Evolutionary conservation across 2,113 vertebrate species (phyloP).

Genomic region (Mobula birostris): DNA sequence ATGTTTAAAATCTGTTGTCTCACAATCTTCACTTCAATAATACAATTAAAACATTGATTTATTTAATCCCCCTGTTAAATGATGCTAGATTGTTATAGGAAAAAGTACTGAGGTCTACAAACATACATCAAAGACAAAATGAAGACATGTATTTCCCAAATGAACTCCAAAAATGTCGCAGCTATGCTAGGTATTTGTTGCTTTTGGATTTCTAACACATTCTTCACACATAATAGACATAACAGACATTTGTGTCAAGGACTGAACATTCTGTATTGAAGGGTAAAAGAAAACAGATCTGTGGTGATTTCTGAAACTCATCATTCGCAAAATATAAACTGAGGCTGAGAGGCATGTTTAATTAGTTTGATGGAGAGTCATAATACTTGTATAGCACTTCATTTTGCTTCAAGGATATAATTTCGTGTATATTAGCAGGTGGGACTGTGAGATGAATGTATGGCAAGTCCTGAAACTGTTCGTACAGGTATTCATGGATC

Average conservation of each 20-base stretch:
- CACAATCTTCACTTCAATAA: background rate
- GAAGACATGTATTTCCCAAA: background rate
- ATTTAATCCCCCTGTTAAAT: background rate
- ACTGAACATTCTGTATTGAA: slow-evolving; percentile 32
- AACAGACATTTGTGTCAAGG: slow-evolving; percentile 13
- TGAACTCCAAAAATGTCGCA: background rate
- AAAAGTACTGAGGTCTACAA: background rate
- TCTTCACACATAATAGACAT: slow-evolving; percentile 31
- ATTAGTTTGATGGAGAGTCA: background rate
- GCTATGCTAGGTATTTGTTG: slow-evolving; percentile 9
- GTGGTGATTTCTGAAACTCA: background rate
- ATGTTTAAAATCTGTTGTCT: background rate
- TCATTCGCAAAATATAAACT: slow-evolving; percentile 9
- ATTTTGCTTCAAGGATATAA: background rate
- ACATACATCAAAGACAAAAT: background rate
- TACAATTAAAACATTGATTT: background rate
- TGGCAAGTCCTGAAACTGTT: no score
- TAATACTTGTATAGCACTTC: background rate
- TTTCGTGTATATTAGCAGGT: background rate
- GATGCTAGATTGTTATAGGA: background rate
- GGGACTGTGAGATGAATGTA: no score
- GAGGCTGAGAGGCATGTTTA: background rate
- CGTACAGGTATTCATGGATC: no score
- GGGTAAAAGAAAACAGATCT: slow-evolving; percentile 10
- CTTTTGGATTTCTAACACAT: slow-evolving; percentile 21